Percentiles rank a stretch among this genome's conserved stretches.
These are phyloP conservation scores for Ptilodon capucinus DNA, from an alignment of 2,888 invertebrate species.

Conservation along the genomic window DNA sequence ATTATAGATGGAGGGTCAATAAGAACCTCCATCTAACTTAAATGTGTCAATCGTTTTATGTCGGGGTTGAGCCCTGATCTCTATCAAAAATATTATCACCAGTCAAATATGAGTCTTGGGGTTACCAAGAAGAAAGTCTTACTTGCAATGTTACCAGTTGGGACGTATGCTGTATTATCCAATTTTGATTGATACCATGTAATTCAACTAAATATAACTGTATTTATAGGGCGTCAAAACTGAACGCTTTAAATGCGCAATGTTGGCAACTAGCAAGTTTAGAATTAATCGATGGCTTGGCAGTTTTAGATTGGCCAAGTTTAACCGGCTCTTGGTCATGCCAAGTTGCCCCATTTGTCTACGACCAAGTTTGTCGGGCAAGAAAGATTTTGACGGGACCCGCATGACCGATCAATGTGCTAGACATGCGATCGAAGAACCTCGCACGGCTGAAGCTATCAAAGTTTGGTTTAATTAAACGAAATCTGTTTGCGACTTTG, in stretches of 20 bases:
- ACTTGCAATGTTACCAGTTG: constrained; percentile 17
- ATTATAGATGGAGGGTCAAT: too few relatives aligned
- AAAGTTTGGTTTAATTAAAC: background rate
- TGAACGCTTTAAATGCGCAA: constrained; percentile 44
- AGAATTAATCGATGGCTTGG: constrained; percentile 65
- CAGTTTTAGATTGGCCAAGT: constrained; percentile 64
- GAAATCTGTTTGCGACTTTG: background rate
- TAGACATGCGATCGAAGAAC: constrained; percentile 14
- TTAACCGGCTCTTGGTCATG: constrained; percentile 51
- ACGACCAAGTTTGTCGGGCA: constrained; percentile 49
- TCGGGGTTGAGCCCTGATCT: too few relatives aligned
- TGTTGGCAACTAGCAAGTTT: constrained; percentile 59
- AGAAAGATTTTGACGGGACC: constrained; percentile 43
- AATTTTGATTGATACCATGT: constrained; percentile 45
- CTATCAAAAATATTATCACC: too few relatives aligned
- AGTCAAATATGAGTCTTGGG: too few relatives aligned
- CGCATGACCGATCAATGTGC: constrained; percentile 29
- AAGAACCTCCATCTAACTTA: too few relatives aligned
- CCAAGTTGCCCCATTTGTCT: constrained; percentile 64
- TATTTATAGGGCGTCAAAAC: constrained; percentile 39
- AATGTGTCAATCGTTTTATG: too few relatives aligned
- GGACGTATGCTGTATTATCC: too few relatives aligned
- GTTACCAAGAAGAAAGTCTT: too few relatives aligned
- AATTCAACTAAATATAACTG: constrained; percentile 34
- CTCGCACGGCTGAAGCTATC: constrained; percentile 5